Base-by-base conservation (phyloP, 2,113 vertebrate species). In the Podarcis raffonei region DNA sequence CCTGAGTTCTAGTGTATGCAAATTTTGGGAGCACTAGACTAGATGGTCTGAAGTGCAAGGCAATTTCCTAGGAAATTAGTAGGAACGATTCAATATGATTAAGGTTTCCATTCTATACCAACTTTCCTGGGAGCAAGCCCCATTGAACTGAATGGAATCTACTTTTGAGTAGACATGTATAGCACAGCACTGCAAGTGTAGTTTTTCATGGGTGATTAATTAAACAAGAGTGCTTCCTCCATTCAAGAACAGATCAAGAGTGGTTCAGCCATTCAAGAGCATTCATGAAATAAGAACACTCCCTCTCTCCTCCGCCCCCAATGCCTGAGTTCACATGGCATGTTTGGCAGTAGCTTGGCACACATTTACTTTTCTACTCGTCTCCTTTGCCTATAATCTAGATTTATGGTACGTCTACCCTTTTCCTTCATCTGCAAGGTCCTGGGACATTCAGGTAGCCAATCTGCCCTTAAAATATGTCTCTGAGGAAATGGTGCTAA, bases 391-490 rank as follows among this genome's bases (percentile, higher is more conserved):
- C 0, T 2, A 74, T 91, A 94, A 94, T 97, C 94, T 90, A 91
- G 95, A 97, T 97, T 97, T 97, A 97, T 95, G 94, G 92, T 81
- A 80, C 90, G 35, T 95, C 95, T 96, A 96, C 95, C 95, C 93
- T 96, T 97, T 96, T 93, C 94, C 95, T 97, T 97, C 97, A 96
- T 97, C 96, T 93, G 89, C 97, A 97, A 97, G 97, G 96, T 98
- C 97, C 96, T 91, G 98, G 98, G 98, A 99, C 97, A 98, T 98
- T 98, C 94, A 95, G 97, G 98, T 99, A 99, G 98, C 98, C 98
- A 98, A 98, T 99, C 98, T 98, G 98, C 98, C 98, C 98, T 98
- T 99, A 99, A 89, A 98, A 98, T 98, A 98, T 97, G 98, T 99
- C 99, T 99, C 98, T 97, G 96, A 99, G 99, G 99, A 99, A 98